Evolutionary conservation across 2,888 invertebrate species (phyloP).

Genomic region (Melieria crassipennis): DNA sequence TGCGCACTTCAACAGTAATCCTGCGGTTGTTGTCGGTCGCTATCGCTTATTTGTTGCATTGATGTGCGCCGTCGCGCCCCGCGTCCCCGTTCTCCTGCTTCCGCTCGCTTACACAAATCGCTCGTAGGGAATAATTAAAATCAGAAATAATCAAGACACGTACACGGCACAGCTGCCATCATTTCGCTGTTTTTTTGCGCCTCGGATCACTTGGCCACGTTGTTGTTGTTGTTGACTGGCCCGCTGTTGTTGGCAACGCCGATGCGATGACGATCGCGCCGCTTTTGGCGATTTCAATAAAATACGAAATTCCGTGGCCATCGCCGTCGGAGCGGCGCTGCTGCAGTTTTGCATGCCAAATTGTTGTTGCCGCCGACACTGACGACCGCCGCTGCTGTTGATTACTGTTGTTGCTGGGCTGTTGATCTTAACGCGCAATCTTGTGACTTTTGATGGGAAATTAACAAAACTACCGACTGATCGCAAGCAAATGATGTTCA

Average conservation of each 20-base stretch:
- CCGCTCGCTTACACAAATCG: constrained; percentile 21
- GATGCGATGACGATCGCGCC: no score
- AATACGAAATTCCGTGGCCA: not conserved
- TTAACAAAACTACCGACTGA: constrained; percentile 47
- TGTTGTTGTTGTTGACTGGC: no score
- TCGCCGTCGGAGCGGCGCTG: not conserved
- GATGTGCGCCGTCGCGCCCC: no score
- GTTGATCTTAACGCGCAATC: constrained; percentile 63
- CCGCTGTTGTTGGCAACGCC: no score
- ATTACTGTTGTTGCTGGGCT: constrained; percentile 40
- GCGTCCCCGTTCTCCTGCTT: no score
- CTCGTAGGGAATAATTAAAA: constrained; percentile 49
- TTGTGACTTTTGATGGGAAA: constrained; percentile 54
- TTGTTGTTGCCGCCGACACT: not conserved
- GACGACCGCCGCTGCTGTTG: constrained; percentile 7
- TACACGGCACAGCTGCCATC: no score
- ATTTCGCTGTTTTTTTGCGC: no score
- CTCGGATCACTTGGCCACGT: no score
- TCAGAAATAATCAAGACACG: no score
- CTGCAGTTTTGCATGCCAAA: constrained; percentile 18
- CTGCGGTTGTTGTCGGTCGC: no score
- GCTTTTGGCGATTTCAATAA: constrained; percentile 5
- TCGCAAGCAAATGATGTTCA: constrained; percentile 30
- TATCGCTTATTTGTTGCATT: no score
- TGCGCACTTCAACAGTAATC: no score